A percentile compares a stretch with the other conserved stretches of the same genome.
phyloP scores from a whole-genome alignment of 1,140 invertebrate genomes.

The Centruroides vittatus region DNA sequence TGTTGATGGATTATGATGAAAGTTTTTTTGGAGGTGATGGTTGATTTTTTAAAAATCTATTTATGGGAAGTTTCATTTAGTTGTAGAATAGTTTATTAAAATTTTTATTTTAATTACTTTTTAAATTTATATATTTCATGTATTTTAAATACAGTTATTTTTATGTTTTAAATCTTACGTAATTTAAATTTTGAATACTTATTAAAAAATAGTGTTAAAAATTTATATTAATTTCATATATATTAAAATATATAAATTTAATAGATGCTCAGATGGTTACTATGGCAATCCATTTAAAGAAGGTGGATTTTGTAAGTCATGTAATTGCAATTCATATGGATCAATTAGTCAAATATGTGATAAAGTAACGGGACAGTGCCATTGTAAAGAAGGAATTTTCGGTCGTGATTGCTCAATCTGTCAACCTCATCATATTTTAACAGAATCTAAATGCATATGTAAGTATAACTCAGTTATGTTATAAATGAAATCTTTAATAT shows the following conservation, averaged over 20 bases:
- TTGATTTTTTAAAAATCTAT: too few species aligned
- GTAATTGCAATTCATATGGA: constrained; percentile 63
- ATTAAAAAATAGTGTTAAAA: too few species aligned
- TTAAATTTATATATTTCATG: not conserved
- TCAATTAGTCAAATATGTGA: constrained; percentile 57
- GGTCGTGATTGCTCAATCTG: constrained; percentile 73
- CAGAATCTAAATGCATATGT: constrained; percentile 56
- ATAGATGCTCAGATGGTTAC: constrained; percentile 55
- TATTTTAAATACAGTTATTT: too few species aligned
- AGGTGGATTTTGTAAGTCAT: constrained; percentile 55
- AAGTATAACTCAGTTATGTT: constrained; percentile 28
- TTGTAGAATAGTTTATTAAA: too few species aligned
- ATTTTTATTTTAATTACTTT: not conserved
- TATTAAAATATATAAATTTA: not conserved
- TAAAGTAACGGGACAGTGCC: constrained; percentile 53
- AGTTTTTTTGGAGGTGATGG: too few species aligned
- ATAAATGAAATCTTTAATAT: too few species aligned
- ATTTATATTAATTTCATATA: not conserved
- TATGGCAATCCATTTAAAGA: constrained; percentile 47
- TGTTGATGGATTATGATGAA: too few species aligned
- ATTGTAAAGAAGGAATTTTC: constrained; percentile 57
- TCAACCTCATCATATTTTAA: constrained; percentile 54
- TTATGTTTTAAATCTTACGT: not conserved
- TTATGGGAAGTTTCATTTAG: too few species aligned
- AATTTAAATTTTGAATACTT: too few species aligned